Evolutionary conservation across 1,140 invertebrate species (phyloP).

Genomic region (Bombus breviceps): DNA sequence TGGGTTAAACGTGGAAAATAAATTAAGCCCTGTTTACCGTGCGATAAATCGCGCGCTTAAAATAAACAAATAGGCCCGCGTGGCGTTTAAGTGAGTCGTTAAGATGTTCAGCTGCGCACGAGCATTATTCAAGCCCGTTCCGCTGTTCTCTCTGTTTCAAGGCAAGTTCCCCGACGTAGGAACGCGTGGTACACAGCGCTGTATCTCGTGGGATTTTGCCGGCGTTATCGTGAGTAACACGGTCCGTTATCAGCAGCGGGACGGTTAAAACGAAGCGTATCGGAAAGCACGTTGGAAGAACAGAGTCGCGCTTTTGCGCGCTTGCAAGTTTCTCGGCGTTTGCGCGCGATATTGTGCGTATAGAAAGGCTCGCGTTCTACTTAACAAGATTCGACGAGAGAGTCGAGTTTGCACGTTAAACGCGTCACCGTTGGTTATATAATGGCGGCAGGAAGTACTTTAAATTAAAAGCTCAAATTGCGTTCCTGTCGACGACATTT

Average conservation of each 20-base stretch:
- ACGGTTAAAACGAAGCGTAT: conserved; percentile 36
- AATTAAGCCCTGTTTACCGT: conserved; percentile 15
- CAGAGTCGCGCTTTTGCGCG: conserved; percentile 8
- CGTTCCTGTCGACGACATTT: conserved; percentile 45
- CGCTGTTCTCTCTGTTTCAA: conserved; percentile 54
- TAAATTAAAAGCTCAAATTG: conserved; percentile 48
- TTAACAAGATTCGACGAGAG: conserved; percentile 12
- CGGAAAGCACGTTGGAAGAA: conserved; percentile 45
- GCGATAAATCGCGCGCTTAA: conserved; percentile 39
- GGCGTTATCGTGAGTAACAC: conserved; percentile 59
- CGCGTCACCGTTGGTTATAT: background rate
- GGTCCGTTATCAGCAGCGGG: conserved; percentile 52
- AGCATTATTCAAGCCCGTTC: conserved; percentile 42
- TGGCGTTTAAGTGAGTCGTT: conserved; percentile 43
- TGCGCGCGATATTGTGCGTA: conserved; percentile 2
- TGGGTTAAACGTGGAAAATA: conserved; percentile 22
- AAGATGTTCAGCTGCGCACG: conserved; percentile 33
- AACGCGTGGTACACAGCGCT: background rate
- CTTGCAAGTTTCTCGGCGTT: conserved; percentile 23
- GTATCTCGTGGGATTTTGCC: conserved; percentile 10
- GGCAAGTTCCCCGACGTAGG: conserved; percentile 44
- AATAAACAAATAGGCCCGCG: conserved; percentile 43
- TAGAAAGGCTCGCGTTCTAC: background rate
- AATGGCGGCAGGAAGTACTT: conserved; percentile 16
- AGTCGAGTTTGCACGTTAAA: conserved; percentile 24